These are phyloP conservation scores for Pristionchus fissidentatus DNA, from an alignment of 2,888 invertebrate species.

Conservation along the genomic window DNA sequence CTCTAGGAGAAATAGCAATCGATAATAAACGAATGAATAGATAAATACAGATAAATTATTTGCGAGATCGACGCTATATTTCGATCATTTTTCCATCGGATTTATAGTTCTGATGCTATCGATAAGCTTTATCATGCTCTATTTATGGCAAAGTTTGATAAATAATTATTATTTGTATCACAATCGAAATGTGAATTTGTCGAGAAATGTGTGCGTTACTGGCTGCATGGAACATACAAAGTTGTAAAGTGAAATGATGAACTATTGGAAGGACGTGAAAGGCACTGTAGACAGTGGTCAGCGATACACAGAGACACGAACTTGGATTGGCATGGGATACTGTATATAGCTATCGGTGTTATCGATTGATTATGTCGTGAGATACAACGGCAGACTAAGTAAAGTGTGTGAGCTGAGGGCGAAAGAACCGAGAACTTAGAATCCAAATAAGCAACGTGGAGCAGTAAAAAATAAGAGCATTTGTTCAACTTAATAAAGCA, in stretches of 20 bases:
- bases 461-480: neutral
- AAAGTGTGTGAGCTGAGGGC: neutral
- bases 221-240: neutral
- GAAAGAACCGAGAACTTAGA: neutral
- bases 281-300: too few species aligned
- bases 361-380: conserved; percentile 24
- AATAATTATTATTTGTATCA: conserved; percentile 6
- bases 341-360: neutral
- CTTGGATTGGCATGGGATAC: neutral
- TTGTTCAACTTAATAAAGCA: too few species aligned
- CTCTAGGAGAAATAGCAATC: neutral
- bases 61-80: conserved; percentile 24
- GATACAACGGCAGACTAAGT: neutral
- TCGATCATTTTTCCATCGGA: neutral
- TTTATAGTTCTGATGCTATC: conserved; percentile 2
- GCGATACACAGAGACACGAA: neutral
- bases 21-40: neutral
- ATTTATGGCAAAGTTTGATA: conserved; percentile 8
- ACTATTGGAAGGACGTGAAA: neutral
- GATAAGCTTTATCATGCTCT: conserved; percentile 17
- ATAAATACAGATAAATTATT: neutral
- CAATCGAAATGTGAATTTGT: neutral
- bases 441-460: neutral
- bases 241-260: conserved; percentile 14
- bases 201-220: neutral